Evolutionary conservation across 2,113 vertebrate genomes (phyloP).

Genomic region (Piaya cayana): DNA sequence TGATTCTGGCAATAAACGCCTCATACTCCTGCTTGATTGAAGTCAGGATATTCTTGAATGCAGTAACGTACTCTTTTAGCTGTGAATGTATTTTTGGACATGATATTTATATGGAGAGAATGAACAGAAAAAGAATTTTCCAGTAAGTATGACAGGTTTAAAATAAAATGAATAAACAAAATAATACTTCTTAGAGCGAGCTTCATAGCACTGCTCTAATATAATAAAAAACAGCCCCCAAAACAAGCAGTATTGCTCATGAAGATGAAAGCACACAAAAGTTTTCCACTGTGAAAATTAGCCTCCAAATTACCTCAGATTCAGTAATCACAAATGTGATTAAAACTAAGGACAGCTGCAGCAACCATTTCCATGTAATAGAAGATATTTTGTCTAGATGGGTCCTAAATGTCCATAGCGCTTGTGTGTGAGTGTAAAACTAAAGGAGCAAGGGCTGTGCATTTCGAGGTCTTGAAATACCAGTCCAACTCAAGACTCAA

Average conservation of each 20-base stretch:
- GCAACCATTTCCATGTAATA: background rate
- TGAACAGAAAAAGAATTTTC: background rate
- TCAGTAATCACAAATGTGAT: background rate
- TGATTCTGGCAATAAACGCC: constrained; percentile 69
- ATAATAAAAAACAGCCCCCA: background rate
- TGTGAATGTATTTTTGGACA: constrained; percentile 28
- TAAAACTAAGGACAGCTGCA: background rate
- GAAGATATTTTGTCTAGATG: background rate
- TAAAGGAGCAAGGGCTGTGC: background rate
- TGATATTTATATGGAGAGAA: background rate
- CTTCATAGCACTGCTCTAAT: background rate
- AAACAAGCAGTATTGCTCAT: background rate
- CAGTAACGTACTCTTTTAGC: constrained; percentile 74
- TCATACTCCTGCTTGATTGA: constrained; percentile 81
- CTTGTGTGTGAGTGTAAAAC: background rate
- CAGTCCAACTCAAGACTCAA: background rate
- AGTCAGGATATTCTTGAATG: constrained; percentile 77
- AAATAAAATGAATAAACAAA: background rate
- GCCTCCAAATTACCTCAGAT: background rate
- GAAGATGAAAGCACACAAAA: background rate
- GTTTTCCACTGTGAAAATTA: background rate
- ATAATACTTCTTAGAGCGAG: background rate
- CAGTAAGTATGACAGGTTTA: background rate
- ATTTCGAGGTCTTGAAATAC: background rate
- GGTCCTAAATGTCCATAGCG: background rate